Evolutionary conservation across 2,888 invertebrate species (phyloP), one percentile per base, ranked within the genome.

Genomic region (Patella depressa): DNA sequence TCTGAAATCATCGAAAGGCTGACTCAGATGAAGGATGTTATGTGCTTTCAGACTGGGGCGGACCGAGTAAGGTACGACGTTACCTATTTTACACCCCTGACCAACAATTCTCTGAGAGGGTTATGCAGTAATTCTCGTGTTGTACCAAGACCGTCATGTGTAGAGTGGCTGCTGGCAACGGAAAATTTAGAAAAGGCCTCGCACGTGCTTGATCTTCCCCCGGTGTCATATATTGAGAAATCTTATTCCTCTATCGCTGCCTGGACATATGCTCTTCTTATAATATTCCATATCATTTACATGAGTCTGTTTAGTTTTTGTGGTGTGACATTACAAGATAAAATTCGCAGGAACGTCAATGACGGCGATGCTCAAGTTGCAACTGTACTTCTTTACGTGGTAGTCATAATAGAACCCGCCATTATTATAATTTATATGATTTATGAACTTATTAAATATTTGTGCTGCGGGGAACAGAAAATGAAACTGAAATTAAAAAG

Each of bases 281-380:
- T 90, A 84, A 14, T 86, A 5, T 65, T 88, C 17, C 91, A 91
- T 79, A 86, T 90, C 29, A 72, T 82, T 12, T 90, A 90, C 81
- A 91, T 91, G 90, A 80, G 82, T 53, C 73, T 88, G 3, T 87
- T 89, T 75, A 89, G 86, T 55, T 86, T 83, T 76, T 78, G 86
- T 19, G 84, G 84, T 9, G 78, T 85, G 34, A 78, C 80, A 45
- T 78, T 87, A 54, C 77, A 85, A 7, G 80, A 82, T 72, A 84
- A 83, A 29, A 72, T 83, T 14, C 80, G 87, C 7, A 78, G 75
- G 4, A 72, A 80, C 11, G 80, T 80, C 24, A 79, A 74, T 55
- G 78, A 79, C 19, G 79, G 80, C 24, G 65, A 76, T 1, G 69
- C 76, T 0, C 78, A 84, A 15, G 76, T 81, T 7, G 73, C 82